These are phyloP conservation scores for Napeogenes inachia DNA, from an alignment of 2,888 invertebrate species.

Conservation along the genomic window DNA sequence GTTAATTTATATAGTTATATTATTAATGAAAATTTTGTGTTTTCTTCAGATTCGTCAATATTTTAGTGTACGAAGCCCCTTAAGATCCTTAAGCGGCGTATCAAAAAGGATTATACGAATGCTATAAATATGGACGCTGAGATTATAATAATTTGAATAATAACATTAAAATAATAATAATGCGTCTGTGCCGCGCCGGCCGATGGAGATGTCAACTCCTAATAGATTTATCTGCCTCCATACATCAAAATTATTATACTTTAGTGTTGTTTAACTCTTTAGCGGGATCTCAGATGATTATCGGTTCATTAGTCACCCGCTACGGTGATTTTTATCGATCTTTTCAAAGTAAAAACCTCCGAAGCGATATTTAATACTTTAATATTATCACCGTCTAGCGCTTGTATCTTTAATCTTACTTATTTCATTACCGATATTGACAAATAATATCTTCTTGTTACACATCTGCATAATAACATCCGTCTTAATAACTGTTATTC, in stretches of 20 bases:
- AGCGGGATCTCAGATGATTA: slow-evolving; percentile 44
- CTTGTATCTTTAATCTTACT: slow-evolving; percentile 14
- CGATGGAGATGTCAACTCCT: slow-evolving; percentile 60
- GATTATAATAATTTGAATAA: slow-evolving; percentile 75
- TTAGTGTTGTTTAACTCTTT: slow-evolving; percentile 47
- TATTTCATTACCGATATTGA: slow-evolving; percentile 15
- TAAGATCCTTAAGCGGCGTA: slow-evolving; percentile 61
- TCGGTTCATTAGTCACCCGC: slow-evolving; percentile 57
- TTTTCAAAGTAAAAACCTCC: slow-evolving; percentile 21
- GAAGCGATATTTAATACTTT: slow-evolving; percentile 25
- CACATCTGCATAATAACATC: slow-evolving; percentile 14
- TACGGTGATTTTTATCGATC: slow-evolving; percentile 41
- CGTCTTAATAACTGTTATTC: neutral
- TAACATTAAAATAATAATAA: slow-evolving; percentile 73
- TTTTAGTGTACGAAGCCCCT: slow-evolving; percentile 34
- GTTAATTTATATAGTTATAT: too few species aligned
- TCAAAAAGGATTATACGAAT: slow-evolving; percentile 66
- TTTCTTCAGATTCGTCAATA: neutral
- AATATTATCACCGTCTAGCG: slow-evolving; percentile 10
- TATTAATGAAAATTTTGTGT: neutral
- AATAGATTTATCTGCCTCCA: slow-evolving; percentile 68
- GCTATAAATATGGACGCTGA: slow-evolving; percentile 69
- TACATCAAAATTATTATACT: slow-evolving; percentile 54
- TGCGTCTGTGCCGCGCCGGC: slow-evolving; percentile 45
- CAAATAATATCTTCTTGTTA: slow-evolving; percentile 15